Conservation (phyloP, 2,797 vertebrate genomes). For the Alfaro cultratus region DNA sequence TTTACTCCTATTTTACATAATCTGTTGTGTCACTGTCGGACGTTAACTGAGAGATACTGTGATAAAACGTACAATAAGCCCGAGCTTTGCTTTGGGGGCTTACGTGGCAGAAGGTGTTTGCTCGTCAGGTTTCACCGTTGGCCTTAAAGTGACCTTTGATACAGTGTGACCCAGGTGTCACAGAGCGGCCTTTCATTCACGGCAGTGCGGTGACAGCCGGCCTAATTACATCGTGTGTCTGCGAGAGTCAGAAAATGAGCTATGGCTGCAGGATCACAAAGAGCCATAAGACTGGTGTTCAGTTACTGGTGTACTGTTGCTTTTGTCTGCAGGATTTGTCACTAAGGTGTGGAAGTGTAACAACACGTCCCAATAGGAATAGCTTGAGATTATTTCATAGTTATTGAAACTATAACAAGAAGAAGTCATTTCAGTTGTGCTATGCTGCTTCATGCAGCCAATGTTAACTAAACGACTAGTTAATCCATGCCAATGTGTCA, state of each 20-base stretch:
- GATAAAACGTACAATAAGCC: constrained; percentile 45
- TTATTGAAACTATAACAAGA: background rate
- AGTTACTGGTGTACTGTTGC: constrained; percentile 46
- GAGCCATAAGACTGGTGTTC: constrained; percentile 48
- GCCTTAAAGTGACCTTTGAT: constrained; percentile 70
- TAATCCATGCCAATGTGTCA: no score
- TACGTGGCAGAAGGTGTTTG: constrained; percentile 36
- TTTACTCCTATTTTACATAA: constrained; percentile 71
- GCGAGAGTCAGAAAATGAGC: constrained; percentile 67
- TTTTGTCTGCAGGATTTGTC: constrained; percentile 53
- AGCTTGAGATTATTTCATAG: background rate
- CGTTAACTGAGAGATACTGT: constrained; percentile 46
- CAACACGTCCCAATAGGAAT: background rate
- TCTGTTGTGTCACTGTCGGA: constrained; percentile 58
- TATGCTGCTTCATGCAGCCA: no score
- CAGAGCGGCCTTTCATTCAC: constrained; percentile 68
- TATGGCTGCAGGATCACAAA: constrained; percentile 69
- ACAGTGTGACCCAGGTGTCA: constrained; percentile 65
- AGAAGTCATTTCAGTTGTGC: background rate
- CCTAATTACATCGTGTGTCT: constrained; percentile 75
- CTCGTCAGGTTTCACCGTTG: constrained; percentile 45
- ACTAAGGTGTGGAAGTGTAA: background rate
- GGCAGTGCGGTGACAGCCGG: constrained; percentile 64
- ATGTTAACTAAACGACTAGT: no score
- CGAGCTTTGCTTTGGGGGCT: constrained; percentile 10